Evolutionary conservation across 2,113 vertebrate genomes (phyloP).

Genomic region (Pseudorasbora parva): DNA sequence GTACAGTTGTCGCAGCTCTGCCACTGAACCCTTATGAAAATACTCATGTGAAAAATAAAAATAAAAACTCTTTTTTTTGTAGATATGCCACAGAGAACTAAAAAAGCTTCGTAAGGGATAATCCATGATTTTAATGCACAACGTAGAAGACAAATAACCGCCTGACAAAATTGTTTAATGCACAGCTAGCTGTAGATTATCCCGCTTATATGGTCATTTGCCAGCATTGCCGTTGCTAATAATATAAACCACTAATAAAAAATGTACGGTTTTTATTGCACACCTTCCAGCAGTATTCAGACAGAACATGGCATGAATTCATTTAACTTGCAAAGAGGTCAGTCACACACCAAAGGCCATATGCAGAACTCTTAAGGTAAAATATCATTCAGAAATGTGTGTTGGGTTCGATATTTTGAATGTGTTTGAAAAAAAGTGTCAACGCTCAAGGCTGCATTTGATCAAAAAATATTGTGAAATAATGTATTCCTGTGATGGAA

Average conservation of each 20-base stretch:
- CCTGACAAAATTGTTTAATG: no score
- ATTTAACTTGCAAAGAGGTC: background rate
- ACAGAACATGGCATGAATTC: background rate
- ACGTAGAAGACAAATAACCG: no score
- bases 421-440: background rate
- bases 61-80: no score
- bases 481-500: background rate
- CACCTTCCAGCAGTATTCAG: no score
- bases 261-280: no score
- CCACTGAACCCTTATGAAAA: slow-evolving; percentile 28
- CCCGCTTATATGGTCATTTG: no score
- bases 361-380: background rate
- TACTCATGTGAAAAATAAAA: background rate
- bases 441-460: background rate
- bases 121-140: no score
- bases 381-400: background rate
- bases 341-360: background rate
- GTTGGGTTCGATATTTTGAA: no score
- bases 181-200: no score
- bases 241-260: no score
- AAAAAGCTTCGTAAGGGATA: background rate
- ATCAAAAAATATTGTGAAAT: background rate
- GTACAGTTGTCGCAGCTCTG: background rate
- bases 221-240: no score
- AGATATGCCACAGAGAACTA: background rate